Conservation (phyloP, 2,888 invertebrate genomes). For the Deilephila elpenor region DNA sequence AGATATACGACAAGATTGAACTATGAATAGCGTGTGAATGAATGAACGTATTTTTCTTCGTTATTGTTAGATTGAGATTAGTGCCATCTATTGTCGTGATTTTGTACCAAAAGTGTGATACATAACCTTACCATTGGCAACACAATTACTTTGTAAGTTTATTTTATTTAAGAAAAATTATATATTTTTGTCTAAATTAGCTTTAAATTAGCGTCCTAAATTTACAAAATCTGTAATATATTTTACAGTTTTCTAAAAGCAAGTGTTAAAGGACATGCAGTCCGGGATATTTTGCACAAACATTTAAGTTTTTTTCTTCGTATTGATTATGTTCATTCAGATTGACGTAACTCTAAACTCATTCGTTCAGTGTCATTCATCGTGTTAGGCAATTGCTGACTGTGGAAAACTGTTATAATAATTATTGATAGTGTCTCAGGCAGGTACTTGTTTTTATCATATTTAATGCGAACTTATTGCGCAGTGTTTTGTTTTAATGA, state of each 20-base stretch:
- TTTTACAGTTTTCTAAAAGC: no score
- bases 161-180: no score
- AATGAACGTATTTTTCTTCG: not conserved
- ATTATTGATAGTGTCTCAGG: not conserved
- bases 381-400: not conserved
- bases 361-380: constrained; percentile 18
- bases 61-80: not conserved
- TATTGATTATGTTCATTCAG: not conserved
- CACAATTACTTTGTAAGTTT: no score
- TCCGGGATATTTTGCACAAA: no score
- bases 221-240: no score
- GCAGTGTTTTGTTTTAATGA: not conserved
- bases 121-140: no score
- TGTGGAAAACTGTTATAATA: no score
- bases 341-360: not conserved
- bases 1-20: not conserved
- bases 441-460: not conserved
- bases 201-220: no score
- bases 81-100: not conserved
- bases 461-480: not conserved
- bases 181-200: no score
- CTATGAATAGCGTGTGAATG: not conserved
- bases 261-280: not conserved
- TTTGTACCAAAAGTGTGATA: not conserved
- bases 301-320: no score